phyloP scores from a whole-genome alignment of 1,140 invertebrate species.

The Carcinoscorpius rotundicauda region DNA sequence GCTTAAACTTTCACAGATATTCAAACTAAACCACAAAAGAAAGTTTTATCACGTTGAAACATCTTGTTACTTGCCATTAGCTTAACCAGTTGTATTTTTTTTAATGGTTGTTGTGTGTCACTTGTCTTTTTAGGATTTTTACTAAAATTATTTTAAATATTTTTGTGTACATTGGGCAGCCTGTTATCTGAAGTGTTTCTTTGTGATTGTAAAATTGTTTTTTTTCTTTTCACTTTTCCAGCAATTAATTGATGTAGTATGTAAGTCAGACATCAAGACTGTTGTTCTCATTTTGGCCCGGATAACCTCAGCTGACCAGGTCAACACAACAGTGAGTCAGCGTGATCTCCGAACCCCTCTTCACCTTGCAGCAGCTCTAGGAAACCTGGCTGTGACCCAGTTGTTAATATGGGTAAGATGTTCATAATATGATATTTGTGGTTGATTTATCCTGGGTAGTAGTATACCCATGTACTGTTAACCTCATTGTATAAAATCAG shows the following conservation, averaged over 20 bases:
- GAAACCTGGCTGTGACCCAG: constrained; percentile 79
- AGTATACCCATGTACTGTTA: not conserved
- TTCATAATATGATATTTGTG: constrained; percentile 10
- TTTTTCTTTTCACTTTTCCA: constrained; percentile 31
- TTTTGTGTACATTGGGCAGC: not conserved
- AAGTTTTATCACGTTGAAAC: not conserved
- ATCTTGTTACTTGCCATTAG: not conserved
- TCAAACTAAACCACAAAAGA: not conserved
- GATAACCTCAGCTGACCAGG: constrained; percentile 36
- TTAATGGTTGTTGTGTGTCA: too few species aligned
- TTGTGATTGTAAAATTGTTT: constrained; percentile 12
- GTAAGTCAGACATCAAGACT: constrained; percentile 43
- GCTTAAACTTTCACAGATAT: too few species aligned
- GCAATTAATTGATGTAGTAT: constrained; percentile 65
- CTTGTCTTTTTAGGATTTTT: not conserved
- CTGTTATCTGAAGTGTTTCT: constrained; percentile 3
- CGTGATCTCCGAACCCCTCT: constrained; percentile 65
- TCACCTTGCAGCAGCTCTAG: constrained; percentile 76
- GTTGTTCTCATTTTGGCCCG: constrained; percentile 42
- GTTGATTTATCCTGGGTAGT: constrained; percentile 8
- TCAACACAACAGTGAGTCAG: constrained; percentile 49
- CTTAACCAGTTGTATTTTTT: not conserved
- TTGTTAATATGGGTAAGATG: constrained; percentile 76
- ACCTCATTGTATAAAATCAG: not conserved
- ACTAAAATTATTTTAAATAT: not conserved